phyloP scores from a whole-genome alignment of 2,797 vertebrate genomes.

The Apogon talboti region DNA sequence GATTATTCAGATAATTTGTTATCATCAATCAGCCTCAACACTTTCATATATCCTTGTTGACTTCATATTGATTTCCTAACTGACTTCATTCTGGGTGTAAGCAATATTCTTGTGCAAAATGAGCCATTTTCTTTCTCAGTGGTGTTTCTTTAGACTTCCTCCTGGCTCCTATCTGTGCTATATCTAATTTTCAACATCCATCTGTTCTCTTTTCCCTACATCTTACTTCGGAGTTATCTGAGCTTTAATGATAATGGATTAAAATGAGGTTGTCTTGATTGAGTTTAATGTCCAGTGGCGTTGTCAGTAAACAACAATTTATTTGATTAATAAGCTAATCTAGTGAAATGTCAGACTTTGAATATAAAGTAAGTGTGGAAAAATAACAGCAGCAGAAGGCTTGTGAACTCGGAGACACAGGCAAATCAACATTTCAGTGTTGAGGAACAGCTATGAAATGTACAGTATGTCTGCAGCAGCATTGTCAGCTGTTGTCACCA shows the following conservation, averaged over 20 bases:
- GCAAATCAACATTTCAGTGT: conserved; percentile 27
- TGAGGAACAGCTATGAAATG: conserved; percentile 3
- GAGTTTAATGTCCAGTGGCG: conserved; percentile 63
- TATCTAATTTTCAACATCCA: conserved; percentile 52
- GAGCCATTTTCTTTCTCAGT: conserved; percentile 42
- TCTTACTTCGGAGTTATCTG: conserved; percentile 48
- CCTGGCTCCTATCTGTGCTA: conserved; percentile 34
- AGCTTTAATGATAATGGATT: conserved; percentile 61
- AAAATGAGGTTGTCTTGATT: conserved; percentile 59
- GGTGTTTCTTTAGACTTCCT: conserved; percentile 52
- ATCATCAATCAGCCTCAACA: conserved; percentile 80
- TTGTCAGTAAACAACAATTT: conserved; percentile 72
- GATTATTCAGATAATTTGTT: conserved; percentile 82
- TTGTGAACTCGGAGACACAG: conserved; percentile 29
- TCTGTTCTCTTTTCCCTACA: conserved; percentile 28
- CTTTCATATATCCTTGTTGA: conserved; percentile 78
- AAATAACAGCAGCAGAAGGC: conserved; percentile 16
- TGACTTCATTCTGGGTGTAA: conserved; percentile 68
- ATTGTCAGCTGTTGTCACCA: conserved; percentile 32
- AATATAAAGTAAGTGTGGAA: conserved; percentile 61
- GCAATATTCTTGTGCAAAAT: conserved; percentile 62
- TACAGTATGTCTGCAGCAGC: conserved; percentile 20
- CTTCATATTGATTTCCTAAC: conserved; percentile 75
- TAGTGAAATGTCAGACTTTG: conserved; percentile 71
- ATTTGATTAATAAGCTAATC: conserved; percentile 71